Conservation (phyloP, 2,888 invertebrate species). For the Nemotelus nigrinus region DNA sequence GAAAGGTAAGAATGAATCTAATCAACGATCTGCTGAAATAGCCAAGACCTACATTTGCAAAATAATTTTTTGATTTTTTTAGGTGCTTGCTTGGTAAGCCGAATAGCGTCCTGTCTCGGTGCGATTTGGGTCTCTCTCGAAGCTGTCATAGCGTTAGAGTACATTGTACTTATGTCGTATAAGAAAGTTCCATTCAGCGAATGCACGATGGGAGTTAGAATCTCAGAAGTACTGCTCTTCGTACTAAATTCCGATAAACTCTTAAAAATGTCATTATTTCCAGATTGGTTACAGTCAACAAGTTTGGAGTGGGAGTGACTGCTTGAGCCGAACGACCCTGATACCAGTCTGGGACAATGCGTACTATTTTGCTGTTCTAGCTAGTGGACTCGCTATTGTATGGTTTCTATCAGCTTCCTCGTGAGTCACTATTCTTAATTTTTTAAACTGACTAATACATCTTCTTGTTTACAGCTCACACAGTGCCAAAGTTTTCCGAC, state of each 20-base stretch:
- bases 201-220: constrained; percentile 60
- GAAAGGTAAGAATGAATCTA: constrained; percentile 58
- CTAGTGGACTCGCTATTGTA: constrained; percentile 61
- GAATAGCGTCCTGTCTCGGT: constrained; percentile 64
- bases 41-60: too few relatives aligned
- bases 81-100: constrained; percentile 64
- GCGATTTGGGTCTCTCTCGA: constrained; percentile 64
- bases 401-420: constrained; percentile 64
- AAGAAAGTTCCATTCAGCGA: constrained; percentile 63
- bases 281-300: constrained; percentile 60
- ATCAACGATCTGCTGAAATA: neutral
- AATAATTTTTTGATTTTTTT: neutral
- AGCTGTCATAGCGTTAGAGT: constrained; percentile 62
- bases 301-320: constrained; percentile 61
- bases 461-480: constrained; percentile 58
- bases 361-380: constrained; percentile 61
- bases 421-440: constrained; percentile 53
- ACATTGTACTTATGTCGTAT: constrained; percentile 62
- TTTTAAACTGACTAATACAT: constrained; percentile 15
- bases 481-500: constrained; percentile 61
- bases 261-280: neutral
- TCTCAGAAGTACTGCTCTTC: constrained; percentile 55
- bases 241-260: neutral
- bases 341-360: constrained; percentile 65
- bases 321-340: constrained; percentile 62